Base-by-base conservation (phyloP, 1,140 invertebrate genomes). In the Pseudoatta argentina region DNA sequence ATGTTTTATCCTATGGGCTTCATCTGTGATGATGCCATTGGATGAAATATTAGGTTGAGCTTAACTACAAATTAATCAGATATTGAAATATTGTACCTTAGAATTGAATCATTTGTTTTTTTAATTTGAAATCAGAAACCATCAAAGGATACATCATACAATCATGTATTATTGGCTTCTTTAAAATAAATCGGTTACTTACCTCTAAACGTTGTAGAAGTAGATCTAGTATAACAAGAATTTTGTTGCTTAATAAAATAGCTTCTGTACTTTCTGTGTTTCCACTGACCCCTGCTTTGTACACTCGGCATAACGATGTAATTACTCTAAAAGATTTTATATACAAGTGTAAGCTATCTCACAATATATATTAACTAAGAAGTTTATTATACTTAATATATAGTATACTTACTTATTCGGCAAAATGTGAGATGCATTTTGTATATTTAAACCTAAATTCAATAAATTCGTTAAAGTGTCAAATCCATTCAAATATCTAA, bases 201-300 rank as follows among this genome's bases (percentile, higher is more conserved):
- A 97, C 97, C 94, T 96, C 96, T 61, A 98, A 94, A 89, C 96
- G 95, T 73, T 97, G 96, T 77, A 97, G 95, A 1, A 97, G 94
- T 34, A 97, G 95, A 94, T 98, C 97, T 18, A 98, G 92, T 59
- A 97, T 94, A 18, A 95, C 93, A 14, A 96, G 96, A 82, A 97
- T 96, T 92, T 97, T 96, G 92, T 98, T 98, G 86, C 97, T 97
- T 76, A 97, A 95, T 57, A 98, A 93, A 85, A 97, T 95, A 88
- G 96, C 96, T 82, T 97, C 96, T 87, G 96, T 96, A 89, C 97
- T 98, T 10, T 96, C 96, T 21, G 93, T 92, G 89, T 96, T 94
- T 53, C 94, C 95, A 85, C 94, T 95, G 85, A 97, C 96, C 4
- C 96, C 95, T 48, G 96, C 93, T 89, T 96, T 95, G 91, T 96